These are phyloP conservation scores for Hemithea aestivaria DNA, from an alignment of 2,888 invertebrate species.

Conservation along the genomic window DNA sequence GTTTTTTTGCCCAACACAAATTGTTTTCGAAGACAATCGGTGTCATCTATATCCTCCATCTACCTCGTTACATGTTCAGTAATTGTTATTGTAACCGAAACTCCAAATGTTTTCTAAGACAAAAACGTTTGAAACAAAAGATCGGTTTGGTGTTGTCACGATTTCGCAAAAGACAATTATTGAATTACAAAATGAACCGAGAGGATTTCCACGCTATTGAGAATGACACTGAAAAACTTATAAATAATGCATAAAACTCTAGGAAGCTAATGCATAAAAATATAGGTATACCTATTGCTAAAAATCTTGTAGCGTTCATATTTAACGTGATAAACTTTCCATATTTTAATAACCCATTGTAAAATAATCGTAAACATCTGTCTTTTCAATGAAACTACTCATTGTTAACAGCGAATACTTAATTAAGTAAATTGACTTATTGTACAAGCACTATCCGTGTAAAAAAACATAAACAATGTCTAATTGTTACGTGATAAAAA, in stretches of 20 bases:
- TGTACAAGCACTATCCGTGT: conserved; percentile 23
- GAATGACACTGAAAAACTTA: no score
- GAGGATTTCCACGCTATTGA: no score
- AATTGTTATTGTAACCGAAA: conserved; percentile 1
- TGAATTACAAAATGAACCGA: no score
- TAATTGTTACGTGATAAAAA: conserved; percentile 34
- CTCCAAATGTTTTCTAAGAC: conserved; percentile 8
- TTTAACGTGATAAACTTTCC: no score
- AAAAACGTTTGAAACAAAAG: conserved; percentile 30
- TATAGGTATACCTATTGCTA: no score
- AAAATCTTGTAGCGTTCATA: no score
- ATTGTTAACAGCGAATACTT: conserved; percentile 21
- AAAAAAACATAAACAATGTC: conserved; percentile 34
- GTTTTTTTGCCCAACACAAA: conserved; percentile 6
- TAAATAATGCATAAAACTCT: no score
- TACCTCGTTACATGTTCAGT: conserved; percentile 6
- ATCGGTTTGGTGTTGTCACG: conserved; percentile 28
- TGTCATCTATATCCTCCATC: background rate
- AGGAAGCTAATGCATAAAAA: no score
- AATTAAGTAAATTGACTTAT: conserved; percentile 18
- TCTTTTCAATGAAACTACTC: conserved; percentile 12
- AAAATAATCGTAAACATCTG: conserved; percentile 2
- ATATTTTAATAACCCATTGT: conserved; percentile 7
- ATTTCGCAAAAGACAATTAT: conserved; percentile 20
- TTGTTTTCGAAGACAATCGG: conserved; percentile 6